A percentile compares a stretch with the other conserved stretches of the same genome.
phyloP scores from a whole-genome alignment of 2,113 vertebrate genomes.

The Microtus richardsoni region DNA sequence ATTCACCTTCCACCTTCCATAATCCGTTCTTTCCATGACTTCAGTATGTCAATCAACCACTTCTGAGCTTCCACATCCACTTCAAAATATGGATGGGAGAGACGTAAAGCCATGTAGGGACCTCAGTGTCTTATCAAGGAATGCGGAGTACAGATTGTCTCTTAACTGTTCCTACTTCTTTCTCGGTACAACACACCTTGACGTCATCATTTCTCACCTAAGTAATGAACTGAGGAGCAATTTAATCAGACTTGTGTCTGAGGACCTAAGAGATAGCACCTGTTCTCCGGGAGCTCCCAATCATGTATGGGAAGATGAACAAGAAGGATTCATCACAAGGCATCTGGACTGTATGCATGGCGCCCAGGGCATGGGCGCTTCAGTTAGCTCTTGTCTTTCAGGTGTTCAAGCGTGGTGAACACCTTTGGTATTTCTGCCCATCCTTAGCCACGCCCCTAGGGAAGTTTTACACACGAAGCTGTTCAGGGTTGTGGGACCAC shows the following conservation, averaged over 20 bases:
- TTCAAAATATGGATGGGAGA: neutral
- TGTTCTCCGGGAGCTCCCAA: neutral
- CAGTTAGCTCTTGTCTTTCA: neutral
- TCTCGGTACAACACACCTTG: neutral
- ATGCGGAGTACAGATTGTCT: neutral
- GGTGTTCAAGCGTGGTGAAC: slow-evolving; percentile 17
- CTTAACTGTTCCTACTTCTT: neutral
- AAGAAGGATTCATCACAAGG: neutral
- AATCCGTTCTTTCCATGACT: neutral
- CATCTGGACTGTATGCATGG: no score
- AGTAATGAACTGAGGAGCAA: neutral
- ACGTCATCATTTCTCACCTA: slow-evolving; percentile 4
- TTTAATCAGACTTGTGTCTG: neutral
- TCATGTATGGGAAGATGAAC: neutral
- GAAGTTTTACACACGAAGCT: neutral
- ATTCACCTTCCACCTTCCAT: neutral
- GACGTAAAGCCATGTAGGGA: neutral
- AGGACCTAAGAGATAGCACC: neutral
- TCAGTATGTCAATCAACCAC: neutral
- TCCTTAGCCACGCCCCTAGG: neutral
- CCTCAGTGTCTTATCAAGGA: neutral
- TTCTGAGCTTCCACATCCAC: neutral
- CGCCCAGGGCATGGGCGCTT: no score
- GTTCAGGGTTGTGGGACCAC: neutral
- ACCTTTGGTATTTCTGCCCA: neutral